These are phyloP conservation scores for Nezara viridula DNA, from an alignment of 2,888 invertebrate species.

Conservation along the genomic window DNA sequence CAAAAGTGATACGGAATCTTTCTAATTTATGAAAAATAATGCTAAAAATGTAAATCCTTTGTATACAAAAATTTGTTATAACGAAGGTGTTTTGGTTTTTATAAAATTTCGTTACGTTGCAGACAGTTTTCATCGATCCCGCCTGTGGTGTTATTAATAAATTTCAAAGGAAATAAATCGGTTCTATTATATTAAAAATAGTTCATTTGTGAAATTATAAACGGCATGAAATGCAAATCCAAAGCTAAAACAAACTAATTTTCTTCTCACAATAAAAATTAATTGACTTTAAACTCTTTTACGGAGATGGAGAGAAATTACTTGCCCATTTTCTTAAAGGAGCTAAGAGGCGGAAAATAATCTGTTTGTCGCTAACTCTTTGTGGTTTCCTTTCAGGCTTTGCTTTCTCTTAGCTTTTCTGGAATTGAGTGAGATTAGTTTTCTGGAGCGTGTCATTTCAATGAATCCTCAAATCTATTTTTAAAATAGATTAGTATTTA, in stretches of 20 bases:
- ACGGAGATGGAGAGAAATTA: neutral
- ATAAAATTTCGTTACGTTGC: too few relatives aligned
- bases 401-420: neutral
- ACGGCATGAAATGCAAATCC: too few relatives aligned
- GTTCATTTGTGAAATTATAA: too few relatives aligned
- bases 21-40: too few relatives aligned
- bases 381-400: neutral
- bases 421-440: neutral
- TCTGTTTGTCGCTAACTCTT: neutral
- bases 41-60: too few relatives aligned
- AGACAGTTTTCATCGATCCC: too few relatives aligned
- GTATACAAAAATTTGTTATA: too few relatives aligned
- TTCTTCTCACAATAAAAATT: neutral
- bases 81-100: too few relatives aligned
- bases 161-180: too few relatives aligned
- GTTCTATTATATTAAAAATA: too few relatives aligned
- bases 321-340: neutral
- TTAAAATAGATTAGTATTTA: neutral
- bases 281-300: neutral
- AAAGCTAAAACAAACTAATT: neutral
- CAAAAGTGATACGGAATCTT: too few relatives aligned
- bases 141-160: too few relatives aligned
- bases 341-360: neutral
- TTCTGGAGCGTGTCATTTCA: neutral
- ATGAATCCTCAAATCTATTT: neutral